These are phyloP conservation scores for Scaptodrosophila lebanonensis DNA, from an alignment of 1,140 invertebrate genomes.

Conservation along the genomic window DNA sequence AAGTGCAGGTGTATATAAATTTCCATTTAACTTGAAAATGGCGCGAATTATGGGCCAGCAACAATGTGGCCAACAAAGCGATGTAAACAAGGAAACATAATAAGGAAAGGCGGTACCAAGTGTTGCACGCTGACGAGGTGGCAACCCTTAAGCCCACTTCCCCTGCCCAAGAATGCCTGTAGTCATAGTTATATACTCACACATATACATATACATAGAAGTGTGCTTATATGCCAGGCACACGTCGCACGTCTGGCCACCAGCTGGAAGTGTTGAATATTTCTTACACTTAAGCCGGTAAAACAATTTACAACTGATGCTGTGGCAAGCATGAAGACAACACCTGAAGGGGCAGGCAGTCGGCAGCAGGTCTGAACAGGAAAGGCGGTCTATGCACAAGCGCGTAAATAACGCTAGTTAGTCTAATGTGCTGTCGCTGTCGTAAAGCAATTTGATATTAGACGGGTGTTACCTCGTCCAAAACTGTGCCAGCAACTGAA, in stretches of 20 bases:
- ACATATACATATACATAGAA: conserved; percentile 11
- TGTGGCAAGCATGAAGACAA: neutral
- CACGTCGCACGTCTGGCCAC: neutral
- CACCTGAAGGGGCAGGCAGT: neutral
- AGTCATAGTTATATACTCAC: conserved; percentile 9
- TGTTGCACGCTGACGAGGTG: too few species aligned
- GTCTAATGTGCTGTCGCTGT: neutral
- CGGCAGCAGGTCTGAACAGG: neutral
- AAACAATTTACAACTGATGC: conserved; percentile 35
- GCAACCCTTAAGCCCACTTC: too few species aligned
- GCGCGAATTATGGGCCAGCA: neutral
- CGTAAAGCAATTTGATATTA: neutral
- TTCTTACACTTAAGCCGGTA: conserved; percentile 36
- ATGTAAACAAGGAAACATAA: neutral
- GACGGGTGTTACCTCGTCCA: neutral
- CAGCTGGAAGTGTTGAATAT: conserved; percentile 32
- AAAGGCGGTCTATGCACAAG: neutral
- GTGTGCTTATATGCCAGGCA: conserved; percentile 7
- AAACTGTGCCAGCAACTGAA: too few species aligned
- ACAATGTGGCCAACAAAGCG: neutral
- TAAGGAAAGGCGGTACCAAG: neutral
- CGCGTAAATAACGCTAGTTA: neutral
- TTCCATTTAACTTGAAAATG: neutral
- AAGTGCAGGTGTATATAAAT: neutral
- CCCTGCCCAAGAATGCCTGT: too few species aligned